Percentiles rank a stretch among this genome's conserved stretches.
Conservation (phyloP, 1,140 invertebrate genomes). For the Hirudo medicinalis region DNA sequence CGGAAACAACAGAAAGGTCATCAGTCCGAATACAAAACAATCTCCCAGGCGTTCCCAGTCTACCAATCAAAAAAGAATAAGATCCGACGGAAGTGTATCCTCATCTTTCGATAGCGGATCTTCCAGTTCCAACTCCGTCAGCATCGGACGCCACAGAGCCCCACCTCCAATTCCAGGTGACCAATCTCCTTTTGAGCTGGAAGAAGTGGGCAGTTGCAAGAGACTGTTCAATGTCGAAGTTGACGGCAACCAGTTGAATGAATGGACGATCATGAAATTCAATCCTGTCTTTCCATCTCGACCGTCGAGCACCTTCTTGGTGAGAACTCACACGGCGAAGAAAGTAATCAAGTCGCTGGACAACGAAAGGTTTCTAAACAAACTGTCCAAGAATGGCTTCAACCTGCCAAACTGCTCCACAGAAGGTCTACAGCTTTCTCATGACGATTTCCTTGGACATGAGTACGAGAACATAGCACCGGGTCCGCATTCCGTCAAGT, state of each 20-base stretch:
- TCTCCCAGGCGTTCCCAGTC: too few relatives aligned
- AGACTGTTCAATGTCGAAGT: constrained; percentile 1
- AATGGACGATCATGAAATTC: not conserved
- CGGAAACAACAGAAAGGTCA: too few relatives aligned
- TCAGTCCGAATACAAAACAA: too few relatives aligned
- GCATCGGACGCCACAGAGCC: not conserved
- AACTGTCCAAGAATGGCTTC: constrained; percentile 9
- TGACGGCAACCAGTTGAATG: not conserved
- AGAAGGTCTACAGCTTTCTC: not conserved
- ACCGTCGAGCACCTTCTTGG: not conserved
- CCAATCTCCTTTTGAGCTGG: not conserved
- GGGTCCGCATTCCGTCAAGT: not conserved
- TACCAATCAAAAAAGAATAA: too few relatives aligned
- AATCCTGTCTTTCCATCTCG: not conserved
- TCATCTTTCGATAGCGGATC: not conserved
- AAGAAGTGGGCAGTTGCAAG: not conserved
- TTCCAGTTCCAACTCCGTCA: not conserved
- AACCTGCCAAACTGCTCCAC: not conserved
- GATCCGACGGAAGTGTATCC: too few relatives aligned
- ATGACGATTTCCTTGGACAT: not conserved
- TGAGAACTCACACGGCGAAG: not conserved
- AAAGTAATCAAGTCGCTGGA: not conserved
- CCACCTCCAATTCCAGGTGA: constrained; percentile 2
- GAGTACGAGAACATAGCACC: not conserved
- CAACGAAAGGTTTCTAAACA: constrained; percentile 1